phyloP scores from a whole-genome alignment of 2,888 invertebrate genomes.

The Pyralis farinalis region DNA sequence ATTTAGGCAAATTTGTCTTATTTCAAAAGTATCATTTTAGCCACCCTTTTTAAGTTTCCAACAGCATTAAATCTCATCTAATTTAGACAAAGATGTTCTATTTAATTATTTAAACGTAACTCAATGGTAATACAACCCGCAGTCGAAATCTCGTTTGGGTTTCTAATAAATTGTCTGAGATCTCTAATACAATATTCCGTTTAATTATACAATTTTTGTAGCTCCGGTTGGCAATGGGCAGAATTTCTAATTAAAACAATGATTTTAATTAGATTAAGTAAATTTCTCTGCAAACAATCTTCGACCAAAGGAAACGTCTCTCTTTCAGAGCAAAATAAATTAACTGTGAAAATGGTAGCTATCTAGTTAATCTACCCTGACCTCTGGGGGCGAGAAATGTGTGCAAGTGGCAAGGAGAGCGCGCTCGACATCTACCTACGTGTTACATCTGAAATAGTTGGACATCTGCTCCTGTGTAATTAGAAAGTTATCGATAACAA shows the following conservation, averaged over 20 bases:
- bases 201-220: constrained; percentile 10
- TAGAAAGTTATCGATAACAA: too few relatives aligned
- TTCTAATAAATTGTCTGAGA: not conserved
- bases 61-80: too few relatives aligned
- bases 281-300: constrained; percentile 22
- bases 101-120: too few relatives aligned
- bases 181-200: constrained; percentile 9
- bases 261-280: constrained; percentile 34
- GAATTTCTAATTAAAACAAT: constrained; percentile 31
- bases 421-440: not conserved
- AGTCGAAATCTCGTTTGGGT: not conserved
- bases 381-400: not conserved
- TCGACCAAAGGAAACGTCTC: constrained; percentile 22
- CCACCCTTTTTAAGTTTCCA: too few relatives aligned
- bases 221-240: constrained; percentile 3
- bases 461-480: too few relatives aligned
- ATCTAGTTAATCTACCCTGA: constrained; percentile 16
- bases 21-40: too few relatives aligned
- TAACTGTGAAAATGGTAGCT: constrained; percentile 22
- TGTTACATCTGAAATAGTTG: too few relatives aligned
- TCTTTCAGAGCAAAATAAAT: constrained; percentile 27
- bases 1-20: too few relatives aligned
- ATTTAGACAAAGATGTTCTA: too few relatives aligned
- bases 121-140: too few relatives aligned
- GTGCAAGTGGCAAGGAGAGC: not conserved